These are phyloP conservation scores for Desmodus rotundus DNA, from an alignment of 2,113 vertebrate genomes.

Conservation along the genomic window DNA sequence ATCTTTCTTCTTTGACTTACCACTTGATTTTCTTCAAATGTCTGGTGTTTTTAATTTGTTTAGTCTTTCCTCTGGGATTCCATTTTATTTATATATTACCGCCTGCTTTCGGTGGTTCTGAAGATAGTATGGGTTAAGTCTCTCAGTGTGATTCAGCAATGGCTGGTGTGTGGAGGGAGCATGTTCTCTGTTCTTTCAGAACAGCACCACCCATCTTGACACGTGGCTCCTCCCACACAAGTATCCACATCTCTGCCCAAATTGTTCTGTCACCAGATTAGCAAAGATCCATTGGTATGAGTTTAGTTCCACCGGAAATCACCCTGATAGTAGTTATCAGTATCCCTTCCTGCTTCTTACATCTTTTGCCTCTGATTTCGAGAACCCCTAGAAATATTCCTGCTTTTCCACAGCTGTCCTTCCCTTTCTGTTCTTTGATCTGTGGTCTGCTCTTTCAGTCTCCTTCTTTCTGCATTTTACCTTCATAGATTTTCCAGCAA, in stretches of 20 bases:
- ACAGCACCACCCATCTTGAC: not conserved
- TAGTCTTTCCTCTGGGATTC: not conserved
- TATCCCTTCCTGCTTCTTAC: not conserved
- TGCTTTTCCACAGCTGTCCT: not conserved
- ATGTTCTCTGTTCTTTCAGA: not conserved
- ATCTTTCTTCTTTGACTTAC: not conserved
- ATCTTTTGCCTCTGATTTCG: not conserved
- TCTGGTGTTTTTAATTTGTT: not conserved
- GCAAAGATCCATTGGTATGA: not conserved
- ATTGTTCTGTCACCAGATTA: not conserved
- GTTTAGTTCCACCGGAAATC: not conserved
- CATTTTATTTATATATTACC: not conserved
- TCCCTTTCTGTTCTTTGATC: not conserved
- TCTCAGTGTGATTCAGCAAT: not conserved
- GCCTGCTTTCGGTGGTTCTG: not conserved
- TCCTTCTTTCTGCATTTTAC: not conserved
- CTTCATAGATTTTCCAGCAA: not conserved
- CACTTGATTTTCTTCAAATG: not conserved
- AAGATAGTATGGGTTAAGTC: too few species aligned
- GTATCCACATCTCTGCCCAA: not conserved
- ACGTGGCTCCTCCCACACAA: not conserved
- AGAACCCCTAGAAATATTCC: not conserved
- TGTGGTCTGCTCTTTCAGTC: not conserved
- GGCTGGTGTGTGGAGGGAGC: not conserved
- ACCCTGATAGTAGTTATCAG: not conserved